Evolutionary conservation across 1,140 invertebrate species (phyloP), one percentile per base, ranked within the genome.

Genomic region (Thaumatotibia leucotreta): DNA sequence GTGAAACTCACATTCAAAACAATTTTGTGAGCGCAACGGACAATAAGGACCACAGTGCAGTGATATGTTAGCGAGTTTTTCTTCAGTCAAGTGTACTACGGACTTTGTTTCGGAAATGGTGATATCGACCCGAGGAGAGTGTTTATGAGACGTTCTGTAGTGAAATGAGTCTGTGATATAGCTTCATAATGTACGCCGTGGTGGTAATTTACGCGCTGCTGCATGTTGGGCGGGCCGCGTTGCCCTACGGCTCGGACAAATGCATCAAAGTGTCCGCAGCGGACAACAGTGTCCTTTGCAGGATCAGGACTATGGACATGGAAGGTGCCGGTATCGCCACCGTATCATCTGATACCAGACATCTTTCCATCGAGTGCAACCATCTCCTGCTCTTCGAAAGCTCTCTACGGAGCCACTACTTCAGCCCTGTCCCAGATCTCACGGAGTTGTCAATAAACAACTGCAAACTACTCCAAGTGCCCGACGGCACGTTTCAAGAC

Each of bases 381-480:
- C 95, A 96, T 75, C 92, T 95, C 20, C 92, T 96, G 68, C 94
- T 96, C 35, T 96, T 96, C 78, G 96, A 97, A 90, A 97, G 96
- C 80, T 92, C 94, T 29, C 88, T 98, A 17, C 92, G 93, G 31
- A 92, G 93, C 8, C 93, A 95, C 67, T 94, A 93, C 63, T 95
- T 97, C 87, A 94, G 95, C 54, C 92, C 95, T 0, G 86, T 97
- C 0, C 93, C 93, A 74, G 94, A 95, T 50, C 90, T 98, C 0
- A 94, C 95, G 77, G 94, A 95, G 32, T 88, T 98, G 4, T 89
- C 92, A 32, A 93, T 98, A 75, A 94, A 94, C 69, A 94, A 94
- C 35, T 98, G 97, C 86, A 97, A 97, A 84, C 91, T 97, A 9
- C 86, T 96, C 4, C 92, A 94, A 66, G 85, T 98, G 73, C 95